Percentiles rank a stretch among this genome's conserved stretches.
phyloP scores from a whole-genome alignment of 2,113 vertebrate species.

The Regulus satrapa region DNA sequence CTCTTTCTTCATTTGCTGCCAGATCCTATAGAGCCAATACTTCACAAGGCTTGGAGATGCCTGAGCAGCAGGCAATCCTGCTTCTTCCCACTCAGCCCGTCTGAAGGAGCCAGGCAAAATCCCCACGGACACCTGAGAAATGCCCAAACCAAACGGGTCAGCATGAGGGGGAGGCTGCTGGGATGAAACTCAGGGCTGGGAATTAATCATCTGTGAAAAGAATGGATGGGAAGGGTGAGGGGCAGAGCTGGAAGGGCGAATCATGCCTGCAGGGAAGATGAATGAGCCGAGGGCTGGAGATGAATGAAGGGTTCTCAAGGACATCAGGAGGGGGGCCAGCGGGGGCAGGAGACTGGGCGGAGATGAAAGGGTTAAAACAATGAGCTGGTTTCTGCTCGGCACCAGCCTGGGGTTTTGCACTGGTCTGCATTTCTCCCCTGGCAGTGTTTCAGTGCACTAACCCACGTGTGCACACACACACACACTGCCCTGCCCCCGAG shows the following conservation, averaged over 20 bases:
- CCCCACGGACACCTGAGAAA: neutral
- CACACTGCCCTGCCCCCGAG: neutral
- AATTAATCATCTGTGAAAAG: neutral
- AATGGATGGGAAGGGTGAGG: neutral
- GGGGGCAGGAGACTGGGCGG: rapidly evolving
- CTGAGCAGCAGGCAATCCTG: neutral
- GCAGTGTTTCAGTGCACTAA: neutral
- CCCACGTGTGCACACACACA: rapidly evolving
- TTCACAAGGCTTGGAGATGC: neutral
- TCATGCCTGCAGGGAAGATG: neutral
- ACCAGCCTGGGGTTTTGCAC: neutral
- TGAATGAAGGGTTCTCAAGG: neutral
- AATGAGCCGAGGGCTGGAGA: neutral
- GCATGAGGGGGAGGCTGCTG: neutral
- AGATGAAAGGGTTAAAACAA: neutral
- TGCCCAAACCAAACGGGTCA: neutral
- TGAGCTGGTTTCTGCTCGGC: rapidly evolving
- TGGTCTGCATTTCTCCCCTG: neutral
- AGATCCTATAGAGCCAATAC: rapidly evolving
- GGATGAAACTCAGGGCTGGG: neutral
- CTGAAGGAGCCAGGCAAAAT: neutral
- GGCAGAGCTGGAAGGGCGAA: neutral
- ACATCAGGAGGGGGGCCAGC: too few species aligned
- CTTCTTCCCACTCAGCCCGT: neutral
- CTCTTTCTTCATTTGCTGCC: neutral